Evolutionary conservation across 2,888 invertebrate species (phyloP).

Genomic region (Acleris holmiana): DNA sequence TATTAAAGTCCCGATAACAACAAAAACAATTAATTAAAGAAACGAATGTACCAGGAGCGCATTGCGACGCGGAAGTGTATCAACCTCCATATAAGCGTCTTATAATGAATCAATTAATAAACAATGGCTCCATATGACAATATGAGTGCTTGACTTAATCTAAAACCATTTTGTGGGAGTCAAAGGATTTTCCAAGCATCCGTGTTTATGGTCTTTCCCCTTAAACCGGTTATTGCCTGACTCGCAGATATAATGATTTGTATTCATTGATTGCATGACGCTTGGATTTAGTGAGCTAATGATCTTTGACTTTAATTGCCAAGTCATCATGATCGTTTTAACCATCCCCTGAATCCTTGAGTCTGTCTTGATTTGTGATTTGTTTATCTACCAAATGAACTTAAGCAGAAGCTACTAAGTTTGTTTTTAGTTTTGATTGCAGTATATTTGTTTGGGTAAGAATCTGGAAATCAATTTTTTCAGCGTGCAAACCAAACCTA

Average conservation of each 20-base stretch:
- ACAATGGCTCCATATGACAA: conserved; percentile 46
- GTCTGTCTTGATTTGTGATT: too few species aligned
- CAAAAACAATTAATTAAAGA: conserved; percentile 19
- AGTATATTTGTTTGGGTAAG: too few species aligned
- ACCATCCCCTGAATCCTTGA: too few species aligned
- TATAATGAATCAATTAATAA: conserved; percentile 50
- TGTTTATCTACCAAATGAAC: too few species aligned
- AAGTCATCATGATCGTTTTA: background rate
- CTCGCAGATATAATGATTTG: conserved; percentile 12
- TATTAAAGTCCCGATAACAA: background rate
- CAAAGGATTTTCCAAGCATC: conserved; percentile 45
- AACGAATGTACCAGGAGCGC: conserved; percentile 16
- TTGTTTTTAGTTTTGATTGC: too few species aligned
- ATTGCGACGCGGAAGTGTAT: conserved; percentile 33
- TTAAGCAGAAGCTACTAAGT: too few species aligned
- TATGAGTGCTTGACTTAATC: conserved; percentile 22
- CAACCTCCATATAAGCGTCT: conserved; percentile 34
- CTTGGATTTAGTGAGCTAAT: background rate
- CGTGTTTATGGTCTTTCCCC: conserved; percentile 36
- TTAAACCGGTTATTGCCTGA: conserved; percentile 14
- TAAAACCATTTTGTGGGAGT: conserved; percentile 40
- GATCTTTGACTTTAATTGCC: background rate
- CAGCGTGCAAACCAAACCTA: too few species aligned
- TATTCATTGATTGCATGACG: conserved; percentile 9
- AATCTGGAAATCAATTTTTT: too few species aligned